phyloP scores from a whole-genome alignment of 2,797 vertebrate genomes.

The Vespertilio murinus region DNA sequence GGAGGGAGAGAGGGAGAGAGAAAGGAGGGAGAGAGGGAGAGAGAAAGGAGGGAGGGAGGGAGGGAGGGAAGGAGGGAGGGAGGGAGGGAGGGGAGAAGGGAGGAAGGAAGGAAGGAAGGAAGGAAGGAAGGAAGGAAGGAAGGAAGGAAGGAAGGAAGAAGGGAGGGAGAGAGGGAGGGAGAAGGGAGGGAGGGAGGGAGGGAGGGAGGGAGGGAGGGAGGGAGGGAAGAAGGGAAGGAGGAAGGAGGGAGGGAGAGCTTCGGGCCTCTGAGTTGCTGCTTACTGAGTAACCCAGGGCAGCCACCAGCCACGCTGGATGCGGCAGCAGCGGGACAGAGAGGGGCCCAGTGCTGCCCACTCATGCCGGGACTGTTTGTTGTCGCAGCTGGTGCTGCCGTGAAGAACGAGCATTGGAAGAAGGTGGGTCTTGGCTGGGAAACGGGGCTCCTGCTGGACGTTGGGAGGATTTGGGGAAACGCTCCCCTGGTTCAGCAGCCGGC shows the following conservation, averaged over 20 bases:
- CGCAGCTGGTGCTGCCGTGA: not conserved
- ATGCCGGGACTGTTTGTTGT: not conserved
- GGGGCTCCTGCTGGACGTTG: not conserved
- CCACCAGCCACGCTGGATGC: not conserved
- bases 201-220: too few species aligned
- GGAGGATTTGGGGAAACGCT: not conserved
- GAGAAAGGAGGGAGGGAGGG: not conserved
- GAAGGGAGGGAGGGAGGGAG: not conserved
- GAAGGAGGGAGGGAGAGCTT: not conserved
- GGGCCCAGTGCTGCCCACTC: not conserved
- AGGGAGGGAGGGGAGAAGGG: rapidly evolving
- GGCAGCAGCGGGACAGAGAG: not conserved
- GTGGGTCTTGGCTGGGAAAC: not conserved
- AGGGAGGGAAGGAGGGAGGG: not conserved
- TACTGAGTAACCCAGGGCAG: not conserved
- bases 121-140: rapidly evolving
- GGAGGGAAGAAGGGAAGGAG: not conserved
- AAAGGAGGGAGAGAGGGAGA: not conserved
- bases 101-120: not conserved
- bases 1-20: not conserved
- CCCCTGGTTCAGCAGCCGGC: not conserved
- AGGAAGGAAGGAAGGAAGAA: too few species aligned
- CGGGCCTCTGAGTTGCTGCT: not conserved
- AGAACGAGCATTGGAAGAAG: not conserved
- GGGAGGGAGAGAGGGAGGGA: too few species aligned